These are phyloP conservation scores for Diploscapter pachys DNA, from an alignment of 1,140 invertebrate species.

Conservation along the genomic window DNA sequence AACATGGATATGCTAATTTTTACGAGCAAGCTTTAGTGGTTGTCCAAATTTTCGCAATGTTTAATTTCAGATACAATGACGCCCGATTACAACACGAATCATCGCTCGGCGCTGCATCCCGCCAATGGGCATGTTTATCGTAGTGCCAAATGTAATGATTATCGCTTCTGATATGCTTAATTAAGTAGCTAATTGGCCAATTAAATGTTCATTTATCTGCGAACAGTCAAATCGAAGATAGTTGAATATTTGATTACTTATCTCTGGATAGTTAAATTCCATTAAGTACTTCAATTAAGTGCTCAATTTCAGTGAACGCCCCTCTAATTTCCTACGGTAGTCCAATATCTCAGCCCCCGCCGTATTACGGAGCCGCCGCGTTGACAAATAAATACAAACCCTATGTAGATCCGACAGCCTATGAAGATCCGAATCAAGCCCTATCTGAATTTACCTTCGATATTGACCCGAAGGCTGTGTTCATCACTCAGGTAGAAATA, in stretches of 20 bases:
- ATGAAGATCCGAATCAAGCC: conserved; percentile 55
- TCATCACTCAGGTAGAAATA: conserved; percentile 34
- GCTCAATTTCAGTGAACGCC: conserved; percentile 42
- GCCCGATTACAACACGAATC: conserved; percentile 26
- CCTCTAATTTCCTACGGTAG: conserved; percentile 44
- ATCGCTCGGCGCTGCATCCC: not conserved
- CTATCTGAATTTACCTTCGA: conserved; percentile 55
- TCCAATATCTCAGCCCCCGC: conserved; percentile 26
- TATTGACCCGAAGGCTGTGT: conserved; percentile 46
- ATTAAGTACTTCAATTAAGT: no score
- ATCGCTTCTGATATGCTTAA: no score
- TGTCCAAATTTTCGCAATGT: no score
- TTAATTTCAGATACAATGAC: conserved; percentile 39
- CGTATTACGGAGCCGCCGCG: conserved; percentile 20
- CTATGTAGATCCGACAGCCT: conserved; percentile 56
- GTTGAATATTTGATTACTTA: no score
- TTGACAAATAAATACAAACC: conserved; percentile 29
- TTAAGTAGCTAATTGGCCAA: no score
- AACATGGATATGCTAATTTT: no score
- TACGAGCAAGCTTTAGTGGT: no score
- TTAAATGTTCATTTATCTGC: no score
- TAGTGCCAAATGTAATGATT: no score
- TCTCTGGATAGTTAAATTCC: no score
- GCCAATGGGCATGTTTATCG: no score
- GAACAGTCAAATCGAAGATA: no score